These are phyloP conservation scores for Hypsibius dujardini DNA, from an alignment of 1,140 invertebrate genomes.

Conservation along the genomic window DNA sequence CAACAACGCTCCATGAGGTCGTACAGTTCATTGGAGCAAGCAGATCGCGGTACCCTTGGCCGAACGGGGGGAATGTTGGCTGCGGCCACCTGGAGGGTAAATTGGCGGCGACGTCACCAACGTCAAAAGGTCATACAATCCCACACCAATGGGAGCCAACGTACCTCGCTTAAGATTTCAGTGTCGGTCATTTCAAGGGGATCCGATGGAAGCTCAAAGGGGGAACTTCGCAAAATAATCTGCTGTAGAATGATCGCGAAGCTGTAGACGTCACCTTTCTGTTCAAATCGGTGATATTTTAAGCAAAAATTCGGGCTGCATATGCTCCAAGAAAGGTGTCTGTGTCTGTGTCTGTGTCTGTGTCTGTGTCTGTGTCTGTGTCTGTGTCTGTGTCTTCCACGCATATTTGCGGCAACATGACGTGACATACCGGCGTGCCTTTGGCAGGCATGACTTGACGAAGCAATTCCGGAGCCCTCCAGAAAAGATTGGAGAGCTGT, in stretches of 20 bases:
- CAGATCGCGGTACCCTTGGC: constrained; percentile 2
- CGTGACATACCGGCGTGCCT: constrained; percentile 1
- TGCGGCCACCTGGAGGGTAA: not conserved
- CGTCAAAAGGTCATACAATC: no score
- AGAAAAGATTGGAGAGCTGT: constrained; percentile 37
- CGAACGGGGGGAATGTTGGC: constrained; percentile 12
- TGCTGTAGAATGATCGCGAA: constrained; percentile 86
- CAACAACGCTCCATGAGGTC: constrained; percentile 15
- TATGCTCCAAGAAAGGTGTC: no score
- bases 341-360: no score
- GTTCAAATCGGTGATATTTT: no score
- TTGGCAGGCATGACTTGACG: constrained; percentile 31
- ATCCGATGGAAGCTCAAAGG: constrained; percentile 8
- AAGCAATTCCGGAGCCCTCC: constrained; percentile 56
- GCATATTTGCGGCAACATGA: no score
- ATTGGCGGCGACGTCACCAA: not conserved
- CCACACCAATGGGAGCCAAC: no score
- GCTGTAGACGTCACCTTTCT: constrained; percentile 81
- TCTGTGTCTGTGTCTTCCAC: no score
- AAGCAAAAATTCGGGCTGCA: not conserved
- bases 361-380: no score
- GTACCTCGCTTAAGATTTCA: constrained; percentile 3
- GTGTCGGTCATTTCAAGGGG: not conserved
- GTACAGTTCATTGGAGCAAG: constrained; percentile 5
- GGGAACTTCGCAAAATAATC: constrained; percentile 6